Percentiles rank a stretch among this genome's conserved stretches.
Conservation (phyloP, 92 coral and sea anemone species). For the Parazoanthus swiftii region DNA sequence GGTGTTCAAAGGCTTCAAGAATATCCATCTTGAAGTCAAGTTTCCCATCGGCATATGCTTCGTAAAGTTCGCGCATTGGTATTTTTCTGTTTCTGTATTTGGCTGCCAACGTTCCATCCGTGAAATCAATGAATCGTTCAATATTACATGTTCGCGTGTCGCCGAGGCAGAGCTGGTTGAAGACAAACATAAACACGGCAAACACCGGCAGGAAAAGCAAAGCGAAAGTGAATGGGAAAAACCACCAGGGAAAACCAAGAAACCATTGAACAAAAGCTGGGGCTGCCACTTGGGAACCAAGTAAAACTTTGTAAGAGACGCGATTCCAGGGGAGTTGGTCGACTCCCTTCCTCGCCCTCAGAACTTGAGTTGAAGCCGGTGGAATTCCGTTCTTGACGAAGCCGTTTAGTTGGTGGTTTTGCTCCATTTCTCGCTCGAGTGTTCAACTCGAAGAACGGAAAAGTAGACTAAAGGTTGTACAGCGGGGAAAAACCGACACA, state of each 20-base stretch:
- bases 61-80: constrained; percentile 83
- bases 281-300: constrained; percentile 63
- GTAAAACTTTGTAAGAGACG: constrained; percentile 76
- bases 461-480: background rate
- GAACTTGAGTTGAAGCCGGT: constrained; percentile 25
- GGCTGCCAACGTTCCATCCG: constrained; percentile 67
- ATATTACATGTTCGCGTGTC: constrained; percentile 52
- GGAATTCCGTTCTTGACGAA: constrained; percentile 56
- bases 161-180: constrained; percentile 77
- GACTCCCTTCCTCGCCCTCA: constrained; percentile 54
- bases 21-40: constrained; percentile 91
- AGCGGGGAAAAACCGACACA: background rate
- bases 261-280: constrained; percentile 84
- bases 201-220: constrained; percentile 72
- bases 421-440: constrained; percentile 21
- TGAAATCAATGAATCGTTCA: constrained; percentile 73
- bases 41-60: constrained; percentile 95
- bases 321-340: constrained; percentile 91
- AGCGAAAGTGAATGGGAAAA: constrained; percentile 63
- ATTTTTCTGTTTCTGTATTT: constrained; percentile 71
- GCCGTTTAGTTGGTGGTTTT: constrained; percentile 58
- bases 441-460: background rate
- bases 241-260: constrained; percentile 89
- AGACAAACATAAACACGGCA: constrained; percentile 68
- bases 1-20: constrained; percentile 88